Percentiles rank a stretch among this genome's conserved stretches.
Conservation (phyloP, 2,797 vertebrate species). For the Acropternis orthonyx region DNA sequence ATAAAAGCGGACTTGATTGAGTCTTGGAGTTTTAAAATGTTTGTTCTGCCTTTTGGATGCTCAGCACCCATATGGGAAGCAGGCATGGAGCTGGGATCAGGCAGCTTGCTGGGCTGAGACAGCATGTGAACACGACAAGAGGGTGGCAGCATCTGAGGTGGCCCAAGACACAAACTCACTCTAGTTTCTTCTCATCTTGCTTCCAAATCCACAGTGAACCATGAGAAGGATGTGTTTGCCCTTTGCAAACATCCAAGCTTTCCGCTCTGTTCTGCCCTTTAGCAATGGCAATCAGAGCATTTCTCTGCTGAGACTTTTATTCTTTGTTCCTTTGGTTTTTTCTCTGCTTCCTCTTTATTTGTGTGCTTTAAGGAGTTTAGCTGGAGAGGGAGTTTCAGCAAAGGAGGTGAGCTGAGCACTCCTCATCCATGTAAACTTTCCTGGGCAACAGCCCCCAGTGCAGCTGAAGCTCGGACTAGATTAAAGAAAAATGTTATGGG, state of each 20-base stretch:
- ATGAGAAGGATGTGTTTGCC: neutral
- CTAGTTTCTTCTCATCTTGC: neutral
- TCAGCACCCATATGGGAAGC: accelerated
- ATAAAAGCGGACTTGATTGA: neutral
- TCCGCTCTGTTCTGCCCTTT: neutral
- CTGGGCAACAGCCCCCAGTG: neutral
- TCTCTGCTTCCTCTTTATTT: neutral
- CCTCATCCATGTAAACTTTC: neutral
- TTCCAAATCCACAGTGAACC: accelerated
- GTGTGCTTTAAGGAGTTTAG: neutral
- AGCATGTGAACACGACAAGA: neutral
- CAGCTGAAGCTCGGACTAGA: slow-evolving; percentile 10
- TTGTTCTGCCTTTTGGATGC: neutral
- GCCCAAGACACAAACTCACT: neutral
- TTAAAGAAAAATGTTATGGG: slow-evolving; percentile 54
- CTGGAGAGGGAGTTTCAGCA: neutral
- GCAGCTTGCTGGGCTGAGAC: neutral
- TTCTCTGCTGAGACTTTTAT: neutral
- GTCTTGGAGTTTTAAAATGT: neutral
- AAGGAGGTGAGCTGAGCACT: neutral
- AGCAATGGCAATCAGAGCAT: neutral
- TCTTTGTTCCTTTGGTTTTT: neutral
- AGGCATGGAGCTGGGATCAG: neutral
- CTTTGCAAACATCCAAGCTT: slow-evolving; percentile 1
- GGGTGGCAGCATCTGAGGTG: neutral